Conservation (phyloP, 2,113 vertebrate species). For the Guaruba guarouba region DNA sequence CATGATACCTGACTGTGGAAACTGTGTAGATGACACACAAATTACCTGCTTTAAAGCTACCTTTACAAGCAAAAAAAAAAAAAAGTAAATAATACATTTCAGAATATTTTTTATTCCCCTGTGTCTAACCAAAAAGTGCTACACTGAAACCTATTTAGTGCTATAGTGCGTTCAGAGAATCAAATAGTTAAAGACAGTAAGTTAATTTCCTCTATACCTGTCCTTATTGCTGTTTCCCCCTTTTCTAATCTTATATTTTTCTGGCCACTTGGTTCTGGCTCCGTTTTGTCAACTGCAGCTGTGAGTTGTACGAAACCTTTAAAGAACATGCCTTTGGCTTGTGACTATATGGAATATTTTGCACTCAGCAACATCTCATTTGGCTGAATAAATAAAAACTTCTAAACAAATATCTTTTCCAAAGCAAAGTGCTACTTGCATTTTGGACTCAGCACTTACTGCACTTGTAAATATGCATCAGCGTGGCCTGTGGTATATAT, state of each 20-base stretch:
- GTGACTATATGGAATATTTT: background rate
- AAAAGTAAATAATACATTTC: fast-evolving
- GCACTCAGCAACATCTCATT: background rate
- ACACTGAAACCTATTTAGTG: background rate
- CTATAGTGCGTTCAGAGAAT: background rate
- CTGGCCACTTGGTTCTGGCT: background rate
- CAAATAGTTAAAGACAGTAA: background rate
- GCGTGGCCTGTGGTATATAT: background rate
- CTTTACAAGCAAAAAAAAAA: background rate
- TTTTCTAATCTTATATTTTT: background rate
- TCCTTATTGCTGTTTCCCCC: background rate
- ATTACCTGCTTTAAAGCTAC: background rate
- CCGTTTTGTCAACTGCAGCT: background rate
- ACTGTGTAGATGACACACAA: background rate
- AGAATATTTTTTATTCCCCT: background rate
- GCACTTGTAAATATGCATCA: background rate
- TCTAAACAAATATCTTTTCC: background rate
- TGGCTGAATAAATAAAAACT: conserved; percentile 13
- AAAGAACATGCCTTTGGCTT: background rate
- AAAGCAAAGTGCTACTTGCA: background rate
- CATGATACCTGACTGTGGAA: background rate
- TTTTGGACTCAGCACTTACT: conserved; percentile 9
- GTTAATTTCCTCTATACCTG: background rate
- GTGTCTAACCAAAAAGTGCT: background rate
- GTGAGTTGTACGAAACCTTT: background rate